These are phyloP conservation scores for Beroe ovata DNA, from an alignment of 37 sponge, comb jelly and placozoan genomes.

Conservation along the genomic window DNA sequence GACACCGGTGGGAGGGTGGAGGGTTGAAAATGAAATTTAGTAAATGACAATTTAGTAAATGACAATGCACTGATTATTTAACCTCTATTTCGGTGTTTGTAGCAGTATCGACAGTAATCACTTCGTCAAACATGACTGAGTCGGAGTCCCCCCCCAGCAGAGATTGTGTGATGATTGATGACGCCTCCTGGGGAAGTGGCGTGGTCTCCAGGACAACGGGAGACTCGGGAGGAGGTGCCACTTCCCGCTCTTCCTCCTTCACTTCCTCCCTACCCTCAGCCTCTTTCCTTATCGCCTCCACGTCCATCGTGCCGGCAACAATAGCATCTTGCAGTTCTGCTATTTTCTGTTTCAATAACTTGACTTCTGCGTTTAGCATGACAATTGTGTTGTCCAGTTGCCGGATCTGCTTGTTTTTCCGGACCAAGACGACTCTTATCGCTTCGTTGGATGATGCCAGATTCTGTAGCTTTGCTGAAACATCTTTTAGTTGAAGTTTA, in stretches of 20 bases:
- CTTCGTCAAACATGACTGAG: background rate
- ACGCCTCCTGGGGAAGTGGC: background rate
- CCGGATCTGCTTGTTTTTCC: conserved; percentile 58
- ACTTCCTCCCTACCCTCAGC: background rate
- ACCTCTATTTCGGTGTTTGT: conserved; percentile 65
- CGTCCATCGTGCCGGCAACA: conserved; percentile 22
- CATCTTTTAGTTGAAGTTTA: background rate
- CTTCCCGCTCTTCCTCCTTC: background rate
- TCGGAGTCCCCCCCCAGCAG: background rate
- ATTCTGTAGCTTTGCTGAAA: conserved; percentile 26
- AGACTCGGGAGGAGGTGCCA: background rate
- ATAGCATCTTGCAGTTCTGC: conserved; percentile 10
- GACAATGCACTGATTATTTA: background rate
- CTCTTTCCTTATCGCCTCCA: conserved; percentile 31
- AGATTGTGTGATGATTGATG: background rate
- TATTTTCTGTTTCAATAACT: background rate
- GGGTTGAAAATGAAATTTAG: too few relatives aligned
- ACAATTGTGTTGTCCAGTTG: conserved; percentile 28
- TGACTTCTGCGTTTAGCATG: background rate
- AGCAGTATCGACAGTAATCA: background rate
- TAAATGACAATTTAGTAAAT: too few relatives aligned
- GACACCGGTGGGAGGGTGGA: too few relatives aligned
- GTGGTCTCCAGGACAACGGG: background rate
- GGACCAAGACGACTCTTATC: conserved; percentile 29
- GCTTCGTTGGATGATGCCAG: conserved; percentile 52